These are phyloP conservation scores for Tupiocoris notatus DNA, from an alignment of 2,888 invertebrate species.

Conservation along the genomic window DNA sequence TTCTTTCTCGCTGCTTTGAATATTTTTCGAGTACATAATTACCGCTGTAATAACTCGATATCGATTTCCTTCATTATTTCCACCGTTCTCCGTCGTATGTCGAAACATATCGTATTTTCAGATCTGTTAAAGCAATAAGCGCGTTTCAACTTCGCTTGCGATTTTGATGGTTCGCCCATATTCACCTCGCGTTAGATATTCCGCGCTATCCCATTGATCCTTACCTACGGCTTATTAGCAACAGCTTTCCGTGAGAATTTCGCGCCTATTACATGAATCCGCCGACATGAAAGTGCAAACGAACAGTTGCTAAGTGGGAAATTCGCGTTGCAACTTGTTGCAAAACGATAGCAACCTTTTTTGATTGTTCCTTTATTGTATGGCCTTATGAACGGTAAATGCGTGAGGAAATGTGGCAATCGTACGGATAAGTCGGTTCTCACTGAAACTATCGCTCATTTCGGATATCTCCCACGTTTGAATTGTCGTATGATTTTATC, in stretches of 20 bases:
- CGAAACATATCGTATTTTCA: not conserved
- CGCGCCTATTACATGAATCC: not conserved
- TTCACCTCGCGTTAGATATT: not conserved
- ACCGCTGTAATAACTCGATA: too few species aligned
- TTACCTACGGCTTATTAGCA: not conserved
- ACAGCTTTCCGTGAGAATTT: not conserved
- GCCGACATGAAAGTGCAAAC: not conserved
- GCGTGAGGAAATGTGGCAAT: not conserved
- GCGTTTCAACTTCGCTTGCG: not conserved
- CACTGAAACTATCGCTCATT: not conserved
- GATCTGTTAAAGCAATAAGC: not conserved
- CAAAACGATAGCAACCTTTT: not conserved
- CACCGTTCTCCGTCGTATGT: too few species aligned
- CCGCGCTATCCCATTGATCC: not conserved
- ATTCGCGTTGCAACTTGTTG: not conserved
- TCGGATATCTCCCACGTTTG: not conserved
- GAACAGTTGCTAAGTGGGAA: not conserved
- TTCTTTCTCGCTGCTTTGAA: too few species aligned
- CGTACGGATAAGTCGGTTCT: not conserved
- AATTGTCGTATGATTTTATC: not conserved
- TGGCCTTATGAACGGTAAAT: not conserved
- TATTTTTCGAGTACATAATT: too few species aligned
- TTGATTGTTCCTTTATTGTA: not conserved
- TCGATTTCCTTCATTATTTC: too few species aligned
- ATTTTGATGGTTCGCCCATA: not conserved